Evolutionary conservation across 2,113 vertebrate species (phyloP), one percentile per base, ranked within the genome.

Genomic region (Triplophysa tibetana): DNA sequence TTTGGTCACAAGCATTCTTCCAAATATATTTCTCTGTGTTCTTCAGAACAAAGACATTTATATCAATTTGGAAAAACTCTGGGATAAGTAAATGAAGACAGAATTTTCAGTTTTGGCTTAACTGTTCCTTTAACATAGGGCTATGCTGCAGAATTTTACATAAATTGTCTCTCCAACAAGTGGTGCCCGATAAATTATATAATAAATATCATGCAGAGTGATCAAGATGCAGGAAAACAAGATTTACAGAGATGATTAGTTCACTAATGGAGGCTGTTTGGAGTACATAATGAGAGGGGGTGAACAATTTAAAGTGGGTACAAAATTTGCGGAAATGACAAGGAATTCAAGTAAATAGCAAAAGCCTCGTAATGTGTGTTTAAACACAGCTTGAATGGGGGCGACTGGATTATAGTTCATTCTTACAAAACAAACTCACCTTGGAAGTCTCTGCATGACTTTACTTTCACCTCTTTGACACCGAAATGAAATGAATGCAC

Each of bases 261-360:
- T 69, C 50, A 64, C 66, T 83, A 81, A 81, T 81, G 21, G 78
- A 41, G 62, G 61, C 50, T 70, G 70, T 80, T 80, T 58, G n/a
- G 38, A 50, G 75, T 73, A 23, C 26, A 78, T 19, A 61, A 63
- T 70, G 33, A 77, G 48, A 70, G 54, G 43, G 41, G 41, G 33
- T 52, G 21, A 65, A 24, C 48, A 50, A 50, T 24, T 16, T 33
- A 24, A 33, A 23, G 41, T 8, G 9, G 3, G 24, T 3, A 56
- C 21, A 63, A 24, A 19, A 23, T 67, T 66, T 62, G 43, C 38
- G 11, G 38, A 58, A 41, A 60, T 60, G 60, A 63, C 23, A 16
- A 52, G 17, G 19, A 56, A 50, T 48, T 8, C 74, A 76, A 13
- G 43, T 14, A 52, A 50, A 29, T 21, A 64, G 17, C 43, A 76